These are phyloP conservation scores for Phortica okadai DNA, from an alignment of 2,888 invertebrate genomes.

Conservation along the genomic window DNA sequence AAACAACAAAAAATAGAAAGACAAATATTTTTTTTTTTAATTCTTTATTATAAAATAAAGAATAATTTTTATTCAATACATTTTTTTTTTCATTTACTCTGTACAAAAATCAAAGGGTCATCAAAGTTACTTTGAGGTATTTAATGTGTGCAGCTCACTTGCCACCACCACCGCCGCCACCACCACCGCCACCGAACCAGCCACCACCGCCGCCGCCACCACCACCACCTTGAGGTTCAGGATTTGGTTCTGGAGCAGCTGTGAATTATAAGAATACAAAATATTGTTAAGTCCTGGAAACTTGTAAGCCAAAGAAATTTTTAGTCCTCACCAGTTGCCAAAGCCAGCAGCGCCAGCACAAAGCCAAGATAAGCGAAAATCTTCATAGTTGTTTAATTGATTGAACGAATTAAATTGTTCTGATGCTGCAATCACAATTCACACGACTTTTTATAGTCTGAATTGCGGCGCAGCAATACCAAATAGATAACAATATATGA, in stretches of 20 bases:
- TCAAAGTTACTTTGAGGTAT: background rate
- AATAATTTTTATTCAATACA: background rate
- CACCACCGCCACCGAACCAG: conserved; percentile 3
- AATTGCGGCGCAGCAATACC: background rate
- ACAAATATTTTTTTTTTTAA: background rate
- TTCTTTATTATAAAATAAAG: background rate
- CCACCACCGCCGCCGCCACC: conserved; percentile 18
- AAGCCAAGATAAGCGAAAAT: conserved; percentile 42
- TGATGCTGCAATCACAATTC: background rate
- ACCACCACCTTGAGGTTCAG: conserved; percentile 29
- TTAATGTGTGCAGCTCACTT: conserved; percentile 1
- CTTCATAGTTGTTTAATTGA: conserved; percentile 39
- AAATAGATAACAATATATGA: no score
- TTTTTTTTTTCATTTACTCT: background rate
- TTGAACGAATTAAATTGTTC: background rate
- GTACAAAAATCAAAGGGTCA: background rate
- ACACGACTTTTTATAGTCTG: conserved; percentile 17
- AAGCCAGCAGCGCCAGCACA: conserved; percentile 40
- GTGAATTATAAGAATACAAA: background rate
- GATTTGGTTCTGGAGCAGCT: conserved; percentile 28
- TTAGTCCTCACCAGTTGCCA: conserved; percentile 41
- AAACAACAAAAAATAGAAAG: background rate
- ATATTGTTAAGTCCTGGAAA: background rate
- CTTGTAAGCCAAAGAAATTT: background rate
- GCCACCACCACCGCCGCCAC: conserved; percentile 8